These are phyloP conservation scores for Agrotis segetum DNA, from an alignment of 2,888 invertebrate genomes.

Conservation along the genomic window DNA sequence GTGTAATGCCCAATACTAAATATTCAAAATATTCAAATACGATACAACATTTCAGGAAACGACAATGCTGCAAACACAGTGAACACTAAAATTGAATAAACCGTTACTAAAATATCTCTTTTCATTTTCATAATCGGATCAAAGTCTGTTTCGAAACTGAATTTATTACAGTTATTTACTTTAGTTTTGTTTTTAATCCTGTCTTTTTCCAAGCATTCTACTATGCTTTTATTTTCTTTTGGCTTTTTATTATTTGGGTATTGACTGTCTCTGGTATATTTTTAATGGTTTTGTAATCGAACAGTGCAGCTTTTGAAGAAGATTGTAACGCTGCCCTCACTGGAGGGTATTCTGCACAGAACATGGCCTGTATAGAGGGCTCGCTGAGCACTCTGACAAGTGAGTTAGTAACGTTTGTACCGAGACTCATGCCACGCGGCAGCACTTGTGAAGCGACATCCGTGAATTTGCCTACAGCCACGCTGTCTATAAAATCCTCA, in stretches of 20 bases:
- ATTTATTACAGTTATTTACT: constrained; percentile 44
- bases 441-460: constrained; percentile 75
- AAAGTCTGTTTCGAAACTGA: constrained; percentile 61
- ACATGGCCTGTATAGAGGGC: constrained; percentile 73
- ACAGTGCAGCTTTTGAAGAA: constrained; percentile 58
- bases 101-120: constrained; percentile 83
- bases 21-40: constrained; percentile 28
- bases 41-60: constrained; percentile 77
- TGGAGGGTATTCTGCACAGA: constrained; percentile 67
- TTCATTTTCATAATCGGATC: constrained; percentile 82
- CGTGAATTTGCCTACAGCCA: constrained; percentile 71
- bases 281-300: constrained; percentile 56
- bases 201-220: constrained; percentile 37
- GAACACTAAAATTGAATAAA: constrained; percentile 85
- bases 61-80: constrained; percentile 86
- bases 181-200: constrained; percentile 44
- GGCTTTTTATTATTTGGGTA: constrained; percentile 41
- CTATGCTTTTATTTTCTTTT: constrained; percentile 44
- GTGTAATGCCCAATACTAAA: constrained; percentile 6
- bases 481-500: constrained; percentile 67
- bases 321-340: constrained; percentile 16
- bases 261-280: constrained; percentile 61
- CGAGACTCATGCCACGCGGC: constrained; percentile 65
- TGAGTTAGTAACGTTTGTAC: constrained; percentile 72
- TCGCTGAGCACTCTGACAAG: constrained; percentile 69